Base-by-base conservation (phyloP, 2,113 vertebrate species). In the Phrynosoma blainvillii region DNA sequence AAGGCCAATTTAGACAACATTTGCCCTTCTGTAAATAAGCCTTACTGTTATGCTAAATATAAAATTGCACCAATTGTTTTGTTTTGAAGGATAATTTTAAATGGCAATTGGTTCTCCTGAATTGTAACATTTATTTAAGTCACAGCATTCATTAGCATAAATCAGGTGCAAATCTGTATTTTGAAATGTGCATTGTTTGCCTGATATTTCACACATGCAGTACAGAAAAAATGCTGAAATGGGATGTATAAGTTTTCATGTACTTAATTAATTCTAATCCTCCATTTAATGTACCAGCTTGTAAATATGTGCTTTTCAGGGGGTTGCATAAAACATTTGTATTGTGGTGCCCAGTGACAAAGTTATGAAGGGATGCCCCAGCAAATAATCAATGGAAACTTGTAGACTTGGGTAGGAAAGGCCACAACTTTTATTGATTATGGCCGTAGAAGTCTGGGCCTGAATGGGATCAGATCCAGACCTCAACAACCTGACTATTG, bases 21-120 rank as follows among this genome's bases (percentile, higher is more conserved):
- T 88, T 93, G 91, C 89, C 93, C 91, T 91, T 89, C 84, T 93
- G 93, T 92, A 92, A 90, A 94, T 93, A 89, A 91, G 83, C 89
- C 88, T 92, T 86, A 71, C 83, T 73, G 87, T 89, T 80, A 90
- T 91, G 90, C 88, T 95, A 95, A 87, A 96, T 95, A 86, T 89
- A 1, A 87, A 87, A 77, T 89, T 89, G 94, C 86, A 95, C 88
- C 93, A 89, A 91, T 93, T 85, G 68, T 91, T 92, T 78, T 91
- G 79, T 92, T 95, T 93, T 94, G 89, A 93, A 93, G 91, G 89
- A 93, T 93, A 94, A 94, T 94, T 92, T 91, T 94, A 91, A 87
- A 90, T 92, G 93, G 91, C 91, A 92, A 95, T 92, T 85, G 79
- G 90, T 94, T 79, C 89, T 9, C 85, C 76, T 89, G 92, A 91